phyloP scores from a whole-genome alignment of 2,113 vertebrate genomes.

The Merops nubicus region DNA sequence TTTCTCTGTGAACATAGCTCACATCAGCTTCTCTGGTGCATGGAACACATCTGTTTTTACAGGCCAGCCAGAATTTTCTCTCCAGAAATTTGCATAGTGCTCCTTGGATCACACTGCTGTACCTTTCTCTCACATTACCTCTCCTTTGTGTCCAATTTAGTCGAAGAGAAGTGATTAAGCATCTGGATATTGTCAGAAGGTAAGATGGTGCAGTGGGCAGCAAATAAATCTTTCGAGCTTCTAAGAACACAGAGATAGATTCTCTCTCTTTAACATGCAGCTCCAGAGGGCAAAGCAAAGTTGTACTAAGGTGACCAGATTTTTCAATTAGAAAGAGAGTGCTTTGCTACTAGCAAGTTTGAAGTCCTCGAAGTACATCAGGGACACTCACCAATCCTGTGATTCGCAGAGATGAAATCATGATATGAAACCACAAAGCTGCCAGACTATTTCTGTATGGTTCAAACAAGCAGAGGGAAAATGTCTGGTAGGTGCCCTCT shows the following conservation, averaged over 20 bases:
- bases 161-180: neutral
- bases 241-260: neutral
- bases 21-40: neutral
- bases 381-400: neutral
- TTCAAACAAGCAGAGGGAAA: neutral
- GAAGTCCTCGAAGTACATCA: neutral
- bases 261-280: neutral
- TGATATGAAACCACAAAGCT: neutral
- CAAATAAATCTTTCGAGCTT: neutral
- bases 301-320: neutral
- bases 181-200: neutral
- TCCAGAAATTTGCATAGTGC: neutral
- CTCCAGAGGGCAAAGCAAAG: neutral
- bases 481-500: neutral
- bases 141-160: neutral
- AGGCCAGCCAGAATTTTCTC: neutral
- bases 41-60: neutral
- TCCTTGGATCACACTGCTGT: neutral
- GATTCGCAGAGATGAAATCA: neutral
- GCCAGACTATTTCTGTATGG: neutral
- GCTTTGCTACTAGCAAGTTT: neutral
- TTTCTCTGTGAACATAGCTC: neutral
- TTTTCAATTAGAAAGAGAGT: neutral
- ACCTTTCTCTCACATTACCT: neutral
- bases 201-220: neutral